These are phyloP conservation scores for Dendrolimus punctatus DNA, from an alignment of 1,140 invertebrate genomes.

Conservation along the genomic window DNA sequence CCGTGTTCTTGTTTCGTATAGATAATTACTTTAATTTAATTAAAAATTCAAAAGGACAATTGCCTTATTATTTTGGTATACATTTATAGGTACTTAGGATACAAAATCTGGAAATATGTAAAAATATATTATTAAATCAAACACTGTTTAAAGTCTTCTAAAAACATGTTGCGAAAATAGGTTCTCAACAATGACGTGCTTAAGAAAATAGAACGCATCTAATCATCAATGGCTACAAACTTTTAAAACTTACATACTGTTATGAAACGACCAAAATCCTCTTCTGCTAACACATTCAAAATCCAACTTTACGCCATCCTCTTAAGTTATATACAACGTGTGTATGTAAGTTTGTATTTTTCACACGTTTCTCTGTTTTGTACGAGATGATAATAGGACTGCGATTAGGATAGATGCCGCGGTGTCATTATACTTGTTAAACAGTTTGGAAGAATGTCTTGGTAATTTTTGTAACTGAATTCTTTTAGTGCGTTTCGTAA, in stretches of 20 bases:
- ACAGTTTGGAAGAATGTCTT: conserved; percentile 40
- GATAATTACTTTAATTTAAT: too few species aligned
- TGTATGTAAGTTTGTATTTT: background rate
- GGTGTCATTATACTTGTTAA: conserved; percentile 64
- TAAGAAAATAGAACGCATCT: conserved; percentile 54
- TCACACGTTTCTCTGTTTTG: conserved; percentile 1
- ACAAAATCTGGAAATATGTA: too few species aligned
- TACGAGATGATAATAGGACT: conserved; percentile 36
- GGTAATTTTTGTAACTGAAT: conserved; percentile 35
- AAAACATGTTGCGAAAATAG: conserved; percentile 36
- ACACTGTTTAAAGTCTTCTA: too few species aligned
- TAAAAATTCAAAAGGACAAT: too few species aligned
- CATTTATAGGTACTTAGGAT: too few species aligned
- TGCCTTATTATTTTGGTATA: too few species aligned
- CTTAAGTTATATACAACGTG: conserved; percentile 10
- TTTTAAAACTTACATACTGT: conserved; percentile 19
- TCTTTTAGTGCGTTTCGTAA: conserved; percentile 43
- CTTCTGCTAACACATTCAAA: background rate
- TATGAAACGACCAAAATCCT: conserved; percentile 6
- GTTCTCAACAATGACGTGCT: conserved; percentile 28
- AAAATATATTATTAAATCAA: too few species aligned
- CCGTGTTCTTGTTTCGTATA: too few species aligned
- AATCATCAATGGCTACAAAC: conserved; percentile 41
- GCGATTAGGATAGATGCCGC: conserved; percentile 49
- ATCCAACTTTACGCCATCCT: background rate